Evolutionary conservation across 2,888 invertebrate genomes (phyloP).

Genomic region (Psylliodes chrysocephalus): DNA sequence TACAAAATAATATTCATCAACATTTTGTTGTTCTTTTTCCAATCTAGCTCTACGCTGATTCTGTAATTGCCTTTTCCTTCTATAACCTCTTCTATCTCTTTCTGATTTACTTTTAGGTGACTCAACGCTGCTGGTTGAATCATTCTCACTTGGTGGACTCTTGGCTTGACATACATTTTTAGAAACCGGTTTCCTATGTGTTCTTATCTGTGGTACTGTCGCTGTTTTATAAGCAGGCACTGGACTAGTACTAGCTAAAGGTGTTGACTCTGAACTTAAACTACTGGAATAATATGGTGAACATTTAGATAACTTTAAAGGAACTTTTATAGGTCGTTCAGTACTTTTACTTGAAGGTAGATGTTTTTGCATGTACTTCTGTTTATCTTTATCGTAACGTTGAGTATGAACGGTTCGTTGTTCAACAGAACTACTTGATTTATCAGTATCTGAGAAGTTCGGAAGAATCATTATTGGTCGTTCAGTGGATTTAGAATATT

Average conservation of each 20-base stretch:
- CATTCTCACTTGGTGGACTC: constrained; percentile 79
- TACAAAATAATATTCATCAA: constrained; percentile 61
- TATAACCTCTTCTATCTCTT: constrained; percentile 72
- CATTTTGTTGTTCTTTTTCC: constrained; percentile 64
- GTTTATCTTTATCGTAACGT: constrained; percentile 61
- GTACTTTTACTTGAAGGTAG: constrained; percentile 54
- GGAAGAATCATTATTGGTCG: constrained; percentile 66
- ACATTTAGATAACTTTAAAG: constrained; percentile 72
- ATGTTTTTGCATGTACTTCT: constrained; percentile 57
- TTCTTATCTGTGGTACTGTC: constrained; percentile 61
- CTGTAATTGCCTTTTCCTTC: constrained; percentile 73
- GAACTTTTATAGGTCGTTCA: constrained; percentile 63
- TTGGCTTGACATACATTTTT: constrained; percentile 72
- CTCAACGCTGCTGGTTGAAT: constrained; percentile 78
- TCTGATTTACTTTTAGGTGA: constrained; percentile 70
- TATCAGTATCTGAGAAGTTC: constrained; percentile 65
- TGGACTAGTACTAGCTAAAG: constrained; percentile 69
- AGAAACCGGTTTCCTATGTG: constrained; percentile 66
- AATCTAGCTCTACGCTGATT: constrained; percentile 66
- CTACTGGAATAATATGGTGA: constrained; percentile 82
- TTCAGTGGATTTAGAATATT: constrained; percentile 66
- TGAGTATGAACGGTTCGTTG: constrained; percentile 63
- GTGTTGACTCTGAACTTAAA: constrained; percentile 78
- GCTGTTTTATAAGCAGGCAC: constrained; percentile 73
- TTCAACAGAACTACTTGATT: constrained; percentile 66